Evolutionary conservation across 64 coral and sea anemone genomes (phyloP), one percentile per base, ranked within the genome.

Genomic region (Montipora sp.): DNA sequence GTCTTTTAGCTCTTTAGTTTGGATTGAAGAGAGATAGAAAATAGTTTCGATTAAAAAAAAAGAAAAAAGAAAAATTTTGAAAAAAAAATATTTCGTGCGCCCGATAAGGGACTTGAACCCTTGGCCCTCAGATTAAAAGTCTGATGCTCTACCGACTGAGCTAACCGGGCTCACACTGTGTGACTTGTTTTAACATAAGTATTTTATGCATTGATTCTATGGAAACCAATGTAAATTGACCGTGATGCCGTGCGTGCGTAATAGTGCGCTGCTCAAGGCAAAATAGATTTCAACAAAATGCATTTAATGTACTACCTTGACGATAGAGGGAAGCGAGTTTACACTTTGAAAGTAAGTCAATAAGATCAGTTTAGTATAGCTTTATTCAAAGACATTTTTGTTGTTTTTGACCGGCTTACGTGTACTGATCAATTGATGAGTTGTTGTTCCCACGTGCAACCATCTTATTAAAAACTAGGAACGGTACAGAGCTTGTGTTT

Each of bases 111-210:
- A 92, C 94, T 96, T 78, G 94, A 96, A 96, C 94, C 94, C 94
- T 14, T 92, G 94, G 83, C 94, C 94, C 94, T 95, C 94, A 95
- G 94, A 95, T 95, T 92, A 92, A 92, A 92, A 92, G 94, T 92
- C 94, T 96, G 94, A 96, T 96, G 94, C 94, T 96, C 94, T 96
- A 96, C 94, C 94, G 90, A 92, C 94, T 96, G 94, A 96, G 94
- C 94, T 96, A 96, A 96, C 90, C 90, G 94, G 94, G 94, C 94
- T 79, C 94, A 43, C 76, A 20, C 15, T 15, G 0, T 2, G 0
- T 0, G 0, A 0, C 0, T 0, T 0, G 0, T 0, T 8, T 58
- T 5, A 24, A 48, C 47, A 27, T 43, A 27, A 23, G 5, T 53
- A 59, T 14, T 74, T 76, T 22, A 13, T 8, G 0, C 2, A 7